Percentiles rank a stretch among this genome's conserved stretches.
phyloP scores from a whole-genome alignment of 2,888 invertebrate genomes.

The Syrphus vitripennis region DNA sequence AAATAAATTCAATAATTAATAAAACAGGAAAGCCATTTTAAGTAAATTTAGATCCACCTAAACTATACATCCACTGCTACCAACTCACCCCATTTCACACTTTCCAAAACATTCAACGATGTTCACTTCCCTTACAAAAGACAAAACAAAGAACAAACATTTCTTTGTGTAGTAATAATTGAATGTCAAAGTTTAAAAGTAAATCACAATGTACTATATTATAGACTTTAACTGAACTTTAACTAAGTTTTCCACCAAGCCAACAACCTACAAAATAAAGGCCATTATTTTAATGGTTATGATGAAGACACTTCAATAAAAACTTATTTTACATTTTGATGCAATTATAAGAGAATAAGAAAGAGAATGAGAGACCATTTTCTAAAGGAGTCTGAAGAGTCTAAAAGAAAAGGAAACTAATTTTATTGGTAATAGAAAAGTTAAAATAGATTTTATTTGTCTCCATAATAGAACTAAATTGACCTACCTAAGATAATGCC shows the following conservation, averaged over 20 bases:
- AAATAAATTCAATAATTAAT: too few species aligned
- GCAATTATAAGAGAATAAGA: neutral
- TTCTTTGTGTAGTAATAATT: too few species aligned
- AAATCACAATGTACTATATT: neutral
- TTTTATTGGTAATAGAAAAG: slow-evolving; percentile 47
- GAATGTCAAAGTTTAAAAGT: slow-evolving; percentile 6
- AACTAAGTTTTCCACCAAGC: neutral
- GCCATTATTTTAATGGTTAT: slow-evolving; percentile 8
- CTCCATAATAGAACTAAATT: neutral
- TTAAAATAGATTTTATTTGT: slow-evolving; percentile 21
- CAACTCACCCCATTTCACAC: neutral
- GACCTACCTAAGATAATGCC: neutral
- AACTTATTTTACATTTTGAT: neutral
- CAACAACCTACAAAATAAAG: neutral
- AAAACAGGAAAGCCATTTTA: neutral
- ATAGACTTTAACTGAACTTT: neutral
- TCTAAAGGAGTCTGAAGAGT: neutral
- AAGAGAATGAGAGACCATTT: neutral
- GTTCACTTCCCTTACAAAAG: neutral
- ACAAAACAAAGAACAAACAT: neutral
- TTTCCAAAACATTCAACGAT: neutral
- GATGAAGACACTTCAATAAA: neutral
- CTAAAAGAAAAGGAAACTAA: neutral
- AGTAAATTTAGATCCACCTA: neutral
- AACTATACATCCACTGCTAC: neutral